Conservation (phyloP, 1,140 invertebrate genomes). For the Cepaea nemoralis region DNA sequence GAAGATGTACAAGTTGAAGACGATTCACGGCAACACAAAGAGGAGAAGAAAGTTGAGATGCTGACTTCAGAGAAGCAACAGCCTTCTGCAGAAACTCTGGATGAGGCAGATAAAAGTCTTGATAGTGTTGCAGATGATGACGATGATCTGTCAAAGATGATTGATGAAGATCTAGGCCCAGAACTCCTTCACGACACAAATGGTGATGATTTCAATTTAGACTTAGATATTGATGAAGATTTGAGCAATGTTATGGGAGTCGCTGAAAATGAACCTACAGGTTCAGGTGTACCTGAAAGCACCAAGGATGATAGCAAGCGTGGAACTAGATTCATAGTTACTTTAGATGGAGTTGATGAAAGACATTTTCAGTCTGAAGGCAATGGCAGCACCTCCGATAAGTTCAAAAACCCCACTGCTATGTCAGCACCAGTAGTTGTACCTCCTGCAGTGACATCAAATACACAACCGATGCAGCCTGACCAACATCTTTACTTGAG, state of each 20-base stretch:
- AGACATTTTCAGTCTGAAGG: slow-evolving; percentile 45
- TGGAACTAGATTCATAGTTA: slow-evolving; percentile 71
- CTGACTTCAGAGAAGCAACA: too few relatives aligned
- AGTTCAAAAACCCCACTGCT: background rate
- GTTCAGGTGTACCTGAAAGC: background rate
- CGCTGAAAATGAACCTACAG: slow-evolving; percentile 23
- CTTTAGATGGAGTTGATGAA: slow-evolving; percentile 71
- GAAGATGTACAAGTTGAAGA: background rate
- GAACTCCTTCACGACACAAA: slow-evolving; percentile 34
- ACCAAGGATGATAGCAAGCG: slow-evolving; percentile 30
- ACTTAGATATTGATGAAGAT: slow-evolving; percentile 33
- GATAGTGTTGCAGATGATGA: background rate
- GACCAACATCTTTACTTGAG: background rate
- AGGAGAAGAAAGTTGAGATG: background rate
- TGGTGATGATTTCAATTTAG: slow-evolving; percentile 41
- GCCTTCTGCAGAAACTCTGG: background rate
- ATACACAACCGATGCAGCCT: background rate
- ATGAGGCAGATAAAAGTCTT: background rate
- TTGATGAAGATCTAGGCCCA: slow-evolving; percentile 30
- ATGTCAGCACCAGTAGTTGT: background rate
- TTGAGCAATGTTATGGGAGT: slow-evolving; percentile 28
- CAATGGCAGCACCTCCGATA: background rate
- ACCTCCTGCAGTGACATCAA: background rate
- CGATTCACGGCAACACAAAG: background rate
- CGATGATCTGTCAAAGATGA: slow-evolving; percentile 36